Base-by-base conservation (phyloP, 2,797 vertebrate species). In the Serranus cabrilla region DNA sequence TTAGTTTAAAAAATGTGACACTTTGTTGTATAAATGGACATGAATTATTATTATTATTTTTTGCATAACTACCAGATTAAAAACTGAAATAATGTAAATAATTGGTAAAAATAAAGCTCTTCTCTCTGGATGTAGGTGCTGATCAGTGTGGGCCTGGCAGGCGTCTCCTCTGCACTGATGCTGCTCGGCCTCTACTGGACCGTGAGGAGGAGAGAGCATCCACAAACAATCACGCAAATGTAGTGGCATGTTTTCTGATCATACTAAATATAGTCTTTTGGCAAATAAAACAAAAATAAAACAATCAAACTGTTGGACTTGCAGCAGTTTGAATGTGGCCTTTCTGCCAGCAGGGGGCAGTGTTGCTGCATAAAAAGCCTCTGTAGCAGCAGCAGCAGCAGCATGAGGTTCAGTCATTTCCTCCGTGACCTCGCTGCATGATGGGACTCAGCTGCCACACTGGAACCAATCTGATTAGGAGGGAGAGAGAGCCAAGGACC, bases 101-200 rank as follows among this genome's bases (percentile, higher is more conserved):
- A 5, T n/a, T n/a, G n/a, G n/a, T n/a, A n/a, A n/a, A n/a, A n/a
- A n/a, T n/a, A n/a, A n/a, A n/a, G n/a, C n/a, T 27, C 6, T 16
- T 3, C n/a, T 60, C 43, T 79, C 2, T 74, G 13, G 47, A 43
- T n/a, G 9, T 76, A 90, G 89, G 9, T 78, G 11, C 64, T 81
- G 73, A 45, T 49, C 43, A 12, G 59, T 14, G 2, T 76, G 23
- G 7, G 40, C 47, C 0, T 80, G 1, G 14, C 49, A 0, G 18
- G 4, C 18, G 0, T 40, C 20, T 11, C 0, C 1, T 13, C 18
- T n/a, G 75, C 23, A 71, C 16, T 66, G 9, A 14, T 51, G 11
- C 13, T 87, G 16, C 18, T 76, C 21, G 1, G 18, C 11, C 4
- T 83, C 49, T 62, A 2, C 59, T 56, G 56, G 18, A 25, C 1